phyloP scores from a whole-genome alignment of 2,113 vertebrate genomes.

The Recurvirostra avosetta region DNA sequence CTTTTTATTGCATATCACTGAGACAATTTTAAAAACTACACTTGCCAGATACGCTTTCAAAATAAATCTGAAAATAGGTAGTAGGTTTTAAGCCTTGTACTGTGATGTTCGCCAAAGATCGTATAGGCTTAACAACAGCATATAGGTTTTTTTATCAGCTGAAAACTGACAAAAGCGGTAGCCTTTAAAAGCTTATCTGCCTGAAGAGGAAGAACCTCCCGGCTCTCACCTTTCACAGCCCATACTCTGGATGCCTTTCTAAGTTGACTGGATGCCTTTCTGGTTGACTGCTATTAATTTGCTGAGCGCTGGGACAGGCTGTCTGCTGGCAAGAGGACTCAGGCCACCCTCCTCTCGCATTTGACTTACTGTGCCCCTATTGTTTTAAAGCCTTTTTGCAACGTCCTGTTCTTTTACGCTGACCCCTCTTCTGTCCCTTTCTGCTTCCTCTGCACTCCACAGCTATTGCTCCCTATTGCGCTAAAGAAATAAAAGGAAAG shows the following conservation, averaged over 20 bases:
- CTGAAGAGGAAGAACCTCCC: not conserved
- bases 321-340: conserved; percentile 24
- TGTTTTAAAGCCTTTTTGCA: not conserved
- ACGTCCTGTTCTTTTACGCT: not conserved
- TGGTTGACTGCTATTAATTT: conserved; percentile 57
- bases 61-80: not conserved
- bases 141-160: not conserved
- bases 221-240: conserved; percentile 30
- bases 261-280: conserved; percentile 47
- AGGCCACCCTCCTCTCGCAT: not conserved
- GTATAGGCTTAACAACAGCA: not conserved
- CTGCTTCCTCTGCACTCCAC: not conserved
- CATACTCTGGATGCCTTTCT: conserved; percentile 59
- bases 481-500: not conserved
- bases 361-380: not conserved
- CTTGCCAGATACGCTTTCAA: not conserved
- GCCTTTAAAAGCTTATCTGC: not conserved
- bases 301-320: conserved; percentile 40
- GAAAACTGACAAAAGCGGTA: not conserved
- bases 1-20: not conserved
- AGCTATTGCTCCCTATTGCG: not conserved
- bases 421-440: not conserved
- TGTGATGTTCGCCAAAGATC: not conserved
- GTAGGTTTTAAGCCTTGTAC: not conserved
- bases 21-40: not conserved